Conservation (phyloP, 2,113 vertebrate species). For the Orientallactaga bullata region DNA sequence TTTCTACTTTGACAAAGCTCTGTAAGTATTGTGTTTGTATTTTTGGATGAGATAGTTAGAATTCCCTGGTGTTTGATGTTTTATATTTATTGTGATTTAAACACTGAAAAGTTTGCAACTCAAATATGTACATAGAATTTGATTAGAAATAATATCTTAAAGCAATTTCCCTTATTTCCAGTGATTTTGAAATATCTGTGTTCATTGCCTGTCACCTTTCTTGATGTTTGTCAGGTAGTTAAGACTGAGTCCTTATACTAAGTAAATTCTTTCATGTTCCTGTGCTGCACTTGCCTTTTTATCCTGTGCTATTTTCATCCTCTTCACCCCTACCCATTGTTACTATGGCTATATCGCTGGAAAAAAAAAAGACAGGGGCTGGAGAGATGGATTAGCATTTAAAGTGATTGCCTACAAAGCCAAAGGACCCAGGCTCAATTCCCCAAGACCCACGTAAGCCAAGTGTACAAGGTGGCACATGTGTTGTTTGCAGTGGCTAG, state of each 20-base stretch:
- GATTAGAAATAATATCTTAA: constrained; percentile 81
- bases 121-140: constrained; percentile 64
- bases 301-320: background rate
- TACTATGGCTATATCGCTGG: background rate
- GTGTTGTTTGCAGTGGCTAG: too few species aligned
- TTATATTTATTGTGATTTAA: constrained; percentile 80
- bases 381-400: too few species aligned
- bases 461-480: too few species aligned
- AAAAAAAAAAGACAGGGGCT: background rate
- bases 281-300: background rate
- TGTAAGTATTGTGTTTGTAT: constrained; percentile 75
- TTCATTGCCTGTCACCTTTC: constrained; percentile 34
- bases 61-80: constrained; percentile 72
- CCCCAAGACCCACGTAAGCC: too few species aligned
- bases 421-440: too few species aligned
- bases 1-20: constrained; percentile 63
- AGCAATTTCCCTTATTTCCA: constrained; percentile 63
- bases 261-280: background rate
- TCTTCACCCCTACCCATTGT: background rate
- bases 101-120: constrained; percentile 74
- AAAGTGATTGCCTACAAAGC: too few species aligned
- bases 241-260: too few species aligned
- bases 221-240: too few species aligned
- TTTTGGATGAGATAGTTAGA: constrained; percentile 80
- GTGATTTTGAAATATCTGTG: constrained; percentile 66